A percentile compares a stretch with the other conserved stretches of the same genome.
phyloP scores from a whole-genome alignment of 37 sponge, comb jelly and placozoan species.

The Bolinopsis microptera region DNA sequence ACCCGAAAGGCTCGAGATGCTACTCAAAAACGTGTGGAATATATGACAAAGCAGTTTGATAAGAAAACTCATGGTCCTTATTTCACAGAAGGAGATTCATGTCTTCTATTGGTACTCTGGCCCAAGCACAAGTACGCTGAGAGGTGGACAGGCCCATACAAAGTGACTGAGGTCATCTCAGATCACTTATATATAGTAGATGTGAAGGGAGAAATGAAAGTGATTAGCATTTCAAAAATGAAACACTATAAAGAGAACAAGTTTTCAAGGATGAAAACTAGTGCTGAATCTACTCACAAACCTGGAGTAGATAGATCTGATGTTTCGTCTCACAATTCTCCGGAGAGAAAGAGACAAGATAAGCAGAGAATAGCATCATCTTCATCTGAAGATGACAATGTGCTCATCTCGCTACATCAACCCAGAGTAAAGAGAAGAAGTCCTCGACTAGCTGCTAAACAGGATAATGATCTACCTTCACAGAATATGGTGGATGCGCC shows the following conservation, averaged over 20 bases:
- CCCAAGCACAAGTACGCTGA: conserved; percentile 16
- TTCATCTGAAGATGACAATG: neutral
- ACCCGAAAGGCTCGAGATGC: neutral
- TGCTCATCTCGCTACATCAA: neutral
- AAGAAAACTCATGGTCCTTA: neutral
- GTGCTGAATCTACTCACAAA: neutral
- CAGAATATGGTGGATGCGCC: neutral
- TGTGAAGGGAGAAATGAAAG: neutral
- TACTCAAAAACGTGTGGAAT: neutral
- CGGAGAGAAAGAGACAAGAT: neutral
- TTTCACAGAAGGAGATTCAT: neutral
- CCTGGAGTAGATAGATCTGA: neutral
- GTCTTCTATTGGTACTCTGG: neutral
- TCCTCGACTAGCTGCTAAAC: neutral
- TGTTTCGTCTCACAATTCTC: neutral
- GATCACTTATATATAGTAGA: neutral
- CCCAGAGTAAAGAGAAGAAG: neutral
- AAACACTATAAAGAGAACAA: neutral
- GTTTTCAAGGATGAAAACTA: neutral
- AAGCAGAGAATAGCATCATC: neutral
- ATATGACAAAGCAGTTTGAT: conserved; percentile 1
- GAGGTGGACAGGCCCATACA: conserved; percentile 20
- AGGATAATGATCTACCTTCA: neutral
- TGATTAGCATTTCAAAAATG: conserved; percentile 21
- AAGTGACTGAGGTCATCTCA: neutral